Conservation (phyloP, 2,888 invertebrate genomes). For the Melanotus villosus region DNA sequence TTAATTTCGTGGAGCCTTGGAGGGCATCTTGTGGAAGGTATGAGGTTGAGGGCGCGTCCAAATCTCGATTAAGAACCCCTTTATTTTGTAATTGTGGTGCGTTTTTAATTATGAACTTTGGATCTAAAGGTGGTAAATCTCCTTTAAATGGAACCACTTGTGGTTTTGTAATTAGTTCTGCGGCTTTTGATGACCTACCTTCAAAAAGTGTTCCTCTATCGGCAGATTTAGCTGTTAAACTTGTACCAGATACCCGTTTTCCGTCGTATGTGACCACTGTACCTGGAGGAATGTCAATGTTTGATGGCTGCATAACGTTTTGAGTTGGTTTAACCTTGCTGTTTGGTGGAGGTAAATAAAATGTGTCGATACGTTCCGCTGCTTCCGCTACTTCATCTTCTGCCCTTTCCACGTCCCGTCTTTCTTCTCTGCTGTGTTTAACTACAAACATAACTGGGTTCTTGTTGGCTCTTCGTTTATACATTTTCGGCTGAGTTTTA, state of each 20-base stretch:
- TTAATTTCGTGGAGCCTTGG: slow-evolving; percentile 66
- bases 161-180: slow-evolving; percentile 76
- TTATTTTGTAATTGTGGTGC: slow-evolving; percentile 62
- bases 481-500: slow-evolving; percentile 22
- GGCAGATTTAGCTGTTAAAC: slow-evolving; percentile 68
- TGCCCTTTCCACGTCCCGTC: slow-evolving; percentile 20
- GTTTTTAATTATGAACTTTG: slow-evolving; percentile 66
- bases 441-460: slow-evolving; percentile 48
- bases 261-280: slow-evolving; percentile 84
- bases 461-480: slow-evolving; percentile 56
- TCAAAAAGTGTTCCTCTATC: slow-evolving; percentile 56
- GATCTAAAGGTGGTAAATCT: slow-evolving; percentile 77
- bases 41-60: slow-evolving; percentile 58
- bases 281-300: slow-evolving; percentile 70
- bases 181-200: slow-evolving; percentile 69
- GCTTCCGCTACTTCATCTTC: slow-evolving; percentile 75
- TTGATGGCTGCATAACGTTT: slow-evolving; percentile 59
- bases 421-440: slow-evolving; percentile 45
- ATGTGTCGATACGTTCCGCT: slow-evolving; percentile 79
- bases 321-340: slow-evolving; percentile 64
- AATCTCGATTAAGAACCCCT: slow-evolving; percentile 60
- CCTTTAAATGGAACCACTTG: slow-evolving; percentile 84
- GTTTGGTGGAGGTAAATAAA: slow-evolving; percentile 80
- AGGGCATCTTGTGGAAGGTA: slow-evolving; percentile 25
- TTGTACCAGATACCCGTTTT: slow-evolving; percentile 79